phyloP scores from a whole-genome alignment of 1,140 invertebrate species.

The Drosophila repleta region DNA sequence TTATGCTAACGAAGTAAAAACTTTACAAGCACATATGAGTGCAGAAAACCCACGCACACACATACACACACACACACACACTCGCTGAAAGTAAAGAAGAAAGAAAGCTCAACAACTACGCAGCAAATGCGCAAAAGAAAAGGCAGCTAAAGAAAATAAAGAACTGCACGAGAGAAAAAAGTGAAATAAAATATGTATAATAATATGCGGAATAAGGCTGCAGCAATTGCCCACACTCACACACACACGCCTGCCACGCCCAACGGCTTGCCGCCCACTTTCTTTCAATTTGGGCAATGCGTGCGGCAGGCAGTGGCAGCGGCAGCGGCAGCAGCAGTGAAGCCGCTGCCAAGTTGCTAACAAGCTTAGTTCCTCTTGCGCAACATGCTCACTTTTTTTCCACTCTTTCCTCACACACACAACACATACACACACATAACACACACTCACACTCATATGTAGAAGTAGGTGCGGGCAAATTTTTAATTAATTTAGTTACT shows the following conservation, averaged over 20 bases:
- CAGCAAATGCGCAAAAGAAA: slow-evolving; percentile 37
- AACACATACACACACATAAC: slow-evolving; percentile 26
- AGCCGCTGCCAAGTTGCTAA: slow-evolving; percentile 71
- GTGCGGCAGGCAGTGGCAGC: slow-evolving; percentile 21
- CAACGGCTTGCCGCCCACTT: slow-evolving; percentile 8
- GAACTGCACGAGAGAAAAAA: slow-evolving; percentile 54
- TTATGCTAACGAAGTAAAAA: slow-evolving; percentile 83
- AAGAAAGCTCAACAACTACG: slow-evolving; percentile 62
- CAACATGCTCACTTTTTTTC: slow-evolving; percentile 53
- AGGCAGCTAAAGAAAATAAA: slow-evolving; percentile 15
- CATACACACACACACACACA: slow-evolving; percentile 18
- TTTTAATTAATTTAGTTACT: slow-evolving; percentile 73
- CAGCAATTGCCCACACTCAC: slow-evolving; percentile 24
- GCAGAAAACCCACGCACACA: slow-evolving; percentile 34
- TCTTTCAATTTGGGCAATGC: slow-evolving; percentile 39
- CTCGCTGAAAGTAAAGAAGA: slow-evolving; percentile 49
- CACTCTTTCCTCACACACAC: neutral
- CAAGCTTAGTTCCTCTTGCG: slow-evolving; percentile 70
- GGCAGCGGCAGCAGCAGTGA: slow-evolving; percentile 12
- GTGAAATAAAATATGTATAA: slow-evolving; percentile 76
- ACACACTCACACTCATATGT: slow-evolving; percentile 16
- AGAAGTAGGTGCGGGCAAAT: slow-evolving; percentile 29
- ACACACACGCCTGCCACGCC: neutral
- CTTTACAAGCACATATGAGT: slow-evolving; percentile 82
- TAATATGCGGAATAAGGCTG: slow-evolving; percentile 73